Evolutionary conservation across 2,888 invertebrate genomes (phyloP).

Genomic region (Xestia sexstrigata): DNA sequence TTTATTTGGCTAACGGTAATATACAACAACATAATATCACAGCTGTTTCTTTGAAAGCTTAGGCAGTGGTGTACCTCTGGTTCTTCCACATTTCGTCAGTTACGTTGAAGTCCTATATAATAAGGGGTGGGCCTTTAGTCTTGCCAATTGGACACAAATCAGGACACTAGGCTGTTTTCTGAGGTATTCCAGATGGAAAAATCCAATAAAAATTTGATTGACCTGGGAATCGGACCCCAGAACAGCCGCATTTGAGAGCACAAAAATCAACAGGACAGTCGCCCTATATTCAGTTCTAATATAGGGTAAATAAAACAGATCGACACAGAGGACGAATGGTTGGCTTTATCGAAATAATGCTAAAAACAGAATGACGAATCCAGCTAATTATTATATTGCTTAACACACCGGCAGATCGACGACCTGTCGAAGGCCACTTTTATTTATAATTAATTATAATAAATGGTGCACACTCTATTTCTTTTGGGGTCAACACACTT

Average conservation of each 20-base stretch:
- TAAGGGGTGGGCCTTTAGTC: not conserved
- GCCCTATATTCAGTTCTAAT: too few relatives aligned
- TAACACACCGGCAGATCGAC: conserved; percentile 12
- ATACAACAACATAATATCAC: too few relatives aligned
- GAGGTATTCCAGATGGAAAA: not conserved
- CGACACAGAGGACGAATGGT: not conserved
- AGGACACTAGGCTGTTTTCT: not conserved
- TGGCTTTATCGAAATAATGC: not conserved
- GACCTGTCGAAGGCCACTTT: conserved; percentile 34
- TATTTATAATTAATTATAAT: conserved; percentile 36
- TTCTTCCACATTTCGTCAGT: not conserved
- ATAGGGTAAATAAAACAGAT: not conserved
- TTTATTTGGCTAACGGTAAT: not conserved
- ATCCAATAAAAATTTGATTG: not conserved
- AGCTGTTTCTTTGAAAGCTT: too few relatives aligned
- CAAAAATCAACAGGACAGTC: too few relatives aligned
- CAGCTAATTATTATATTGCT: not conserved
- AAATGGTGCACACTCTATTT: conserved; percentile 42
- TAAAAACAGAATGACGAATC: not conserved
- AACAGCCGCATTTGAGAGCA: not conserved
- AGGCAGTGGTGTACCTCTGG: not conserved
- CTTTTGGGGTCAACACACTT: conserved; percentile 22
- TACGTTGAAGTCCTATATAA: not conserved
- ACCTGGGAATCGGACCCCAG: not conserved
- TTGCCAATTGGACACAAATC: not conserved